A percentile compares a stretch with the other conserved stretches of the same genome.
phyloP scores from a whole-genome alignment of 2,113 vertebrate species.

The Carlito syrichta region DNA sequence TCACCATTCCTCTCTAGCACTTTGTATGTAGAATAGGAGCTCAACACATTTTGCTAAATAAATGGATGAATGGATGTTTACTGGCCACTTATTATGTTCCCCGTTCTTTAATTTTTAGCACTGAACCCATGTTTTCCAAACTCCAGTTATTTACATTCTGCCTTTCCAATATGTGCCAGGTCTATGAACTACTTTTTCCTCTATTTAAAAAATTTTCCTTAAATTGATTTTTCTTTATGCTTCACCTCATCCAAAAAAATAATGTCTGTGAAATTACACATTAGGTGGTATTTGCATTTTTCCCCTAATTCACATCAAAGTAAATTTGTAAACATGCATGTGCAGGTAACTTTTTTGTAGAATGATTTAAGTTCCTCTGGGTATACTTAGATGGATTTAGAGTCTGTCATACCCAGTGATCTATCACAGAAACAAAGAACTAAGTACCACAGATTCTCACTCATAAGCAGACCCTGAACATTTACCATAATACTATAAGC shows the following conservation, averaged over 20 bases:
- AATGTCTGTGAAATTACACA: not conserved
- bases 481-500: too few species aligned
- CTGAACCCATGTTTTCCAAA: not conserved
- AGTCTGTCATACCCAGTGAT: too few species aligned
- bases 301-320: not conserved
- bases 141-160: not conserved
- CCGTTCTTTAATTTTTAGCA: not conserved
- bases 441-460: too few species aligned
- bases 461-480: too few species aligned
- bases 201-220: not conserved
- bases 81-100: not conserved
- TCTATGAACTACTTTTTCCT: not conserved
- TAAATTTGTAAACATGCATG: not conserved
- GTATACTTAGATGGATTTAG: too few species aligned
- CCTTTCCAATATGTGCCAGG: not conserved
- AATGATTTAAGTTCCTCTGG: too few species aligned
- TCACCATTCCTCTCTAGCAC: not conserved
- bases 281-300: not conserved
- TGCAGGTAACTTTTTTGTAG: too few species aligned
- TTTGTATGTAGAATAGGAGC: not conserved
- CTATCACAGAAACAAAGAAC: too few species aligned
- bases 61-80: not conserved
- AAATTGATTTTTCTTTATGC: not conserved
- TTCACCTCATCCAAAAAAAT: not conserved
- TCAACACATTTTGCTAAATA: not conserved